These are phyloP conservation scores for Mormoops blainvillei DNA, from an alignment of 2,113 vertebrate genomes.

Conservation along the genomic window DNA sequence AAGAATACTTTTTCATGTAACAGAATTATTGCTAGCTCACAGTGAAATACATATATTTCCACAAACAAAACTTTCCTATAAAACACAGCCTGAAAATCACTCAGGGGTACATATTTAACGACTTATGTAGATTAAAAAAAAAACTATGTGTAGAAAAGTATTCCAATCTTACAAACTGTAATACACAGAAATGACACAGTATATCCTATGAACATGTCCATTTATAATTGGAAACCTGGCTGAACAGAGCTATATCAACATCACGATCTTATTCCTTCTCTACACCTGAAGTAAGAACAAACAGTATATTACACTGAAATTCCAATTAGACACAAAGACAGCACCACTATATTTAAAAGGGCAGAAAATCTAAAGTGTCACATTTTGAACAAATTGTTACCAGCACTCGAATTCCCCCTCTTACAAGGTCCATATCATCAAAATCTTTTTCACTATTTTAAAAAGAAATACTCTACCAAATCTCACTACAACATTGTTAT, in stretches of 20 bases:
- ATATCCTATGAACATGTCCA: neutral
- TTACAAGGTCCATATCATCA: neutral
- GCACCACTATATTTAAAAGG: neutral
- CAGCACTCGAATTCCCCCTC: neutral
- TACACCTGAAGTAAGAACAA: constrained; percentile 7
- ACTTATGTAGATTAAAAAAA: neutral
- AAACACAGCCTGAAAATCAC: constrained; percentile 40
- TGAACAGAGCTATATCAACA: constrained; percentile 42
- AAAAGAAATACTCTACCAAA: neutral
- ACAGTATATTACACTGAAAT: constrained; percentile 1
- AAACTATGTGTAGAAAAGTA: constrained; percentile 16
- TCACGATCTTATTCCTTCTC: constrained; percentile 16
- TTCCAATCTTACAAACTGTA: constrained; percentile 6
- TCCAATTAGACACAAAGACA: constrained; percentile 42
- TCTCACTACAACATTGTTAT: neutral
- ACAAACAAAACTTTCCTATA: constrained; percentile 39
- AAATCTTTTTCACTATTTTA: neutral
- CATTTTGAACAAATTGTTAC: neutral
- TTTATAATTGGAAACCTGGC: constrained; percentile 43
- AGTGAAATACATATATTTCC: neutral
- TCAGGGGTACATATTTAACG: constrained; percentile 30
- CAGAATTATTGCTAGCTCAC: neutral
- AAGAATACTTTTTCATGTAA: neutral
- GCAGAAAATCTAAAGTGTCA: neutral
- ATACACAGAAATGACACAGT: constrained; percentile 24